Base-by-base conservation (phyloP, 2,888 invertebrate genomes). In the Rotaria sp. region DNA sequence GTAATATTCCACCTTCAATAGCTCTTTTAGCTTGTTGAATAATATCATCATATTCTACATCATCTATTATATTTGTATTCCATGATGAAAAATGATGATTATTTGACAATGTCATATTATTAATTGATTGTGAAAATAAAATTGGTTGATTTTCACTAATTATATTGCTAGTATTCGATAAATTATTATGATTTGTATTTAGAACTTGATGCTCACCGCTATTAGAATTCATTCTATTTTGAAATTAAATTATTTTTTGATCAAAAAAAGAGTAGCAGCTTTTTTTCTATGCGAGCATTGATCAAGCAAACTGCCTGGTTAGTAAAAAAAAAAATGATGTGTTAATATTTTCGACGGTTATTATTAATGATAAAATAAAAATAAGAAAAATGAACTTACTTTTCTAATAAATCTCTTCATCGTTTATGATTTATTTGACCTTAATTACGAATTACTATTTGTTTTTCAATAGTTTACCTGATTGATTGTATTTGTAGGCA, bases 1-100 rank as follows among this genome's bases (percentile, higher is more conserved):
- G 99, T 92, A 94, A 95, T 89, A 97, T 95, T 85, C 95, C 96
- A 92, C 94, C 94, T 91, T 97, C 96, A 89, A 99, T 97, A 85
- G 98, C 97, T 89, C 94, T 93, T 92, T 96, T 97, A 85, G 96
- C 95, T 91, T 96, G 95, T 92, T 94, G 94, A 85, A 97, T 94
- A 90, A 96, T 92, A 90, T 95, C 95, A 88, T 94, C 94, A 92
- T 96, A 97, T 89, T 94, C 94, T 13, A 95, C 95, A 93, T 97
- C 97, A 93, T 96, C 41, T 8, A 26, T 24, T 8, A 80, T 41
- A 80, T 80, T 35, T 5, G 21, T 10, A 45, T 1, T 24, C 45
- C 45, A 80, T 45, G 80, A 11, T 35, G 67, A 3, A 0, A 45
- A n/a, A 2, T 15, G 26, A 45, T 80, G 45, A 26, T 3, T 2